Conservation (phyloP, 2,113 vertebrate species). For the Arothron firmamentum region DNA sequence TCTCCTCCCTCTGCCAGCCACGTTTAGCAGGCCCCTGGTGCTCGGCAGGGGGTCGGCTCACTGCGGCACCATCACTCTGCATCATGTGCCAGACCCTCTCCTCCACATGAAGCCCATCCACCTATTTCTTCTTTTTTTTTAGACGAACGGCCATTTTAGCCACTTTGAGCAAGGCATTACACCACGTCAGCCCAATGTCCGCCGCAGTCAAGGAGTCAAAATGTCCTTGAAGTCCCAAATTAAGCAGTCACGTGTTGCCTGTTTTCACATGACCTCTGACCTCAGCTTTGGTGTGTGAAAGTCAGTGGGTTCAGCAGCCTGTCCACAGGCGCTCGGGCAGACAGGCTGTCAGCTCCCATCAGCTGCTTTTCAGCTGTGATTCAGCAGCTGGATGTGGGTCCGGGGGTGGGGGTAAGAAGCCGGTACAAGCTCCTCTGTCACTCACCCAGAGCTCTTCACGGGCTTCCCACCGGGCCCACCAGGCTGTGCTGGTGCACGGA, state of each 20-base stretch:
- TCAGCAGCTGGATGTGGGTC: constrained; percentile 48
- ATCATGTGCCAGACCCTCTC: constrained; percentile 37
- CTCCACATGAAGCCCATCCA: constrained; percentile 28
- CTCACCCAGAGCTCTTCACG: constrained; percentile 18
- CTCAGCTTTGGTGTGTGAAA: constrained; percentile 39
- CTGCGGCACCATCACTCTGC: constrained; percentile 32
- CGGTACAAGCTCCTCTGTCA: constrained; percentile 22
- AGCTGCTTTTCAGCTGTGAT: constrained; percentile 47
- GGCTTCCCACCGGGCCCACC: constrained; percentile 10
- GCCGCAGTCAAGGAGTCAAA: background rate
- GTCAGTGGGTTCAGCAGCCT: constrained; percentile 35
- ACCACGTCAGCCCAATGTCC: background rate
- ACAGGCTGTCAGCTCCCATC: constrained; percentile 58
- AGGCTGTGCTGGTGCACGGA: background rate
- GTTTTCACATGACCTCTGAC: constrained; percentile 39
- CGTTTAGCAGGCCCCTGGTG: background rate
- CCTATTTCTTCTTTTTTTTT: background rate
- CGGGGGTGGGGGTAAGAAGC: constrained; percentile 15
- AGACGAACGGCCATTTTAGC: too few species aligned
- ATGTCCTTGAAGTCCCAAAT: background rate
- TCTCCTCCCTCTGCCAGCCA: constrained; percentile 4
- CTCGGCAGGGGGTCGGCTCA: constrained; percentile 33
- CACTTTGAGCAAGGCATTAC: too few species aligned
- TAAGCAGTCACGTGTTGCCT: constrained; percentile 8
- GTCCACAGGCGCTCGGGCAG: constrained; percentile 47